Percentiles rank a stretch among this genome's conserved stretches.
These are phyloP conservation scores for Gadus chalcogrammus DNA, from an alignment of 2,113 vertebrate genomes.

Conservation along the genomic window DNA sequence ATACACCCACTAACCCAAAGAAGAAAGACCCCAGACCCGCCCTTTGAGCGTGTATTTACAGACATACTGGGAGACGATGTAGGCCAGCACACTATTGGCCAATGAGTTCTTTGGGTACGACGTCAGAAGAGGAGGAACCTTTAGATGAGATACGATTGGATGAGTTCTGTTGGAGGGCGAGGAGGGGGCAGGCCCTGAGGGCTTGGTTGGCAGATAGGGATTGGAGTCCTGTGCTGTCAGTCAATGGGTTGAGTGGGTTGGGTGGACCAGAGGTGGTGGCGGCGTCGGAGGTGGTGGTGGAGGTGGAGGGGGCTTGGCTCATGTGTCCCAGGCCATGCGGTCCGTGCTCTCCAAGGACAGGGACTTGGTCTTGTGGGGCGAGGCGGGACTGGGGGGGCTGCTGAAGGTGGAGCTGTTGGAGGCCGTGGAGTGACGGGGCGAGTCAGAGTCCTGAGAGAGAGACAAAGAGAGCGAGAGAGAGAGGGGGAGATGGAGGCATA, in stretches of 20 bases:
- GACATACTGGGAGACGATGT: too few species aligned
- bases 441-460: constrained; percentile 89
- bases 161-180: constrained; percentile 20
- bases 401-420: constrained; percentile 99
- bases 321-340: constrained; percentile 93
- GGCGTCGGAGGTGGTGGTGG: neutral
- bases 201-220: constrained; percentile 38
- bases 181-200: constrained; percentile 30
- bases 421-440: constrained; percentile 93
- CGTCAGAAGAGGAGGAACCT: neutral
- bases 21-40: neutral
- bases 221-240: constrained; percentile 66
- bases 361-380: constrained; percentile 95
- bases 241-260: neutral
- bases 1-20: neutral
- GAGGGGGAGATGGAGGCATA: neutral
- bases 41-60: neutral
- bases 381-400: constrained; percentile 93
- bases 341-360: constrained; percentile 96
- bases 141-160: neutral
- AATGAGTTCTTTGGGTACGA: constrained; percentile 59
- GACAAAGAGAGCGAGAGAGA: constrained; percentile 2
- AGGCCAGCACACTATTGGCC: neutral
- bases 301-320: constrained; percentile 52
- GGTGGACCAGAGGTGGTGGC: neutral